These are phyloP conservation scores for Rhopalosiphum nymphaeae DNA, from an alignment of 2,888 invertebrate genomes.

Conservation along the genomic window DNA sequence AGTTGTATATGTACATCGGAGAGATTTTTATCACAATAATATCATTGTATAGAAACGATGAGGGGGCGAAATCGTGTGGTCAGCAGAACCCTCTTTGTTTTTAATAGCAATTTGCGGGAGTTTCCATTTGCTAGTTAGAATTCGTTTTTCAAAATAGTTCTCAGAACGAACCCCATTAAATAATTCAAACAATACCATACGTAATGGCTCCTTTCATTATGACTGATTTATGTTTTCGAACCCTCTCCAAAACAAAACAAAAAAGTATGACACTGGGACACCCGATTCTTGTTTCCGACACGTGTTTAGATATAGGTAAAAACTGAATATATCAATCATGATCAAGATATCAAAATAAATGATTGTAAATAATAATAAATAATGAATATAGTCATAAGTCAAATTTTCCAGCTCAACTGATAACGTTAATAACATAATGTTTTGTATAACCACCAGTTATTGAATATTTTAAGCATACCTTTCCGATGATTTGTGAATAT, in stretches of 20 bases:
- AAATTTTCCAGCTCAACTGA: neutral
- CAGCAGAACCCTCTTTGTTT: constrained; percentile 25
- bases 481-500: constrained; percentile 73
- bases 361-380: neutral
- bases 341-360: constrained; percentile 24
- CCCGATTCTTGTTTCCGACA: constrained; percentile 29
- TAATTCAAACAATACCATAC: constrained; percentile 36
- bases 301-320: constrained; percentile 42
- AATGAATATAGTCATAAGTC: neutral
- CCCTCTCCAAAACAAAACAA: constrained; percentile 37
- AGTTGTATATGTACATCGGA: neutral
- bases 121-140: constrained; percentile 42
- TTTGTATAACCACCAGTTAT: neutral
- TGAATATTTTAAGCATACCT: constrained; percentile 69
- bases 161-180: constrained; percentile 46
- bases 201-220: constrained; percentile 43
- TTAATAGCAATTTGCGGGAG: constrained; percentile 24
- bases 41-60: neutral
- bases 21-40: neutral
- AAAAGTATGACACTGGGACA: neutral
- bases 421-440: neutral
- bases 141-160: constrained; percentile 45
- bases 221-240: constrained; percentile 57
- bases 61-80: constrained; percentile 39
- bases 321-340: neutral